Conservation (phyloP, 2,888 invertebrate genomes). For the Labia minor region DNA sequence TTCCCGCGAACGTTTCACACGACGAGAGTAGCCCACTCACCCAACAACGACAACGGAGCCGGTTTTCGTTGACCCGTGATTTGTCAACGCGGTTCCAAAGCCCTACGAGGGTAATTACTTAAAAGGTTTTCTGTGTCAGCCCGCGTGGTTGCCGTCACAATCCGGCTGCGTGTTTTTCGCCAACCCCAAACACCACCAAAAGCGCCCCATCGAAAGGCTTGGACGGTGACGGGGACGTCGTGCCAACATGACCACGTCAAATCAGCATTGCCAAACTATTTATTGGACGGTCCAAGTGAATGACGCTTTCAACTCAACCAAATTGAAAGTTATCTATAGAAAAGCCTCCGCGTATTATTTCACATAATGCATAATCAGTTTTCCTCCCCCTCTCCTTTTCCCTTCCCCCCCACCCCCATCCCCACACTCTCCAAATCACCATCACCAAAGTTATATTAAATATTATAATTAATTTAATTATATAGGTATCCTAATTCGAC, state of each 20-base stretch:
- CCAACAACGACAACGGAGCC: neutral
- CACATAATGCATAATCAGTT: neutral
- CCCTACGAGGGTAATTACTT: neutral
- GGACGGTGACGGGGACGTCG: neutral
- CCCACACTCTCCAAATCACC: too few species aligned
- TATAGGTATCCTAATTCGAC: slow-evolving; percentile 13
- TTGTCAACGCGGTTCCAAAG: neutral
- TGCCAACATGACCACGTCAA: neutral
- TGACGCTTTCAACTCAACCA: neutral
- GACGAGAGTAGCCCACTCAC: neutral
- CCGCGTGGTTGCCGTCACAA: neutral
- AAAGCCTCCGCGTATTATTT: neutral
- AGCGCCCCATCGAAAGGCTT: neutral
- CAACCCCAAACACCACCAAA: neutral
- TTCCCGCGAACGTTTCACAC: neutral
- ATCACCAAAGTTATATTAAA: neutral
- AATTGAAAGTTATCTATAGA: neutral
- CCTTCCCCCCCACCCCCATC: too few species aligned
- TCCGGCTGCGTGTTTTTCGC: neutral
- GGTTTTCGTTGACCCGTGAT: neutral
- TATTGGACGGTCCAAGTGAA: neutral
- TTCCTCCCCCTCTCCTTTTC: neutral
- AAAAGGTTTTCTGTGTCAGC: slow-evolving; percentile 13
- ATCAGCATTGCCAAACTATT: neutral
- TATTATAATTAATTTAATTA: slow-evolving; percentile 5